Evolutionary conservation across 2,797 vertebrate species (phyloP).

Genomic region (Aphelocoma californica): DNA sequence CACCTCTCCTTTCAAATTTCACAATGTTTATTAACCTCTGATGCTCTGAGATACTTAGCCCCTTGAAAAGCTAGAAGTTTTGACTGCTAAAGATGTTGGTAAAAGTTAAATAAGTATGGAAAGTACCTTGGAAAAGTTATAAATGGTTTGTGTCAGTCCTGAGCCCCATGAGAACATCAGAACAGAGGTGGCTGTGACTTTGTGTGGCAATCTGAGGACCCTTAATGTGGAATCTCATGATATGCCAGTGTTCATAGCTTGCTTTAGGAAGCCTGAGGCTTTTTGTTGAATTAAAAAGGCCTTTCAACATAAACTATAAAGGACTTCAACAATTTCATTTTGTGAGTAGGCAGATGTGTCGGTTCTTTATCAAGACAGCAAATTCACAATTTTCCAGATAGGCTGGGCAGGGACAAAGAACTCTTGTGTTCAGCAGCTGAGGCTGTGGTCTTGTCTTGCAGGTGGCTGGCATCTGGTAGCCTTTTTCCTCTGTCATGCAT

Average conservation of each 20-base stretch:
- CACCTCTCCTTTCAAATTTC: neutral
- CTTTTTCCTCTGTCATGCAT: constrained; percentile 73
- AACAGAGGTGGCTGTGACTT: neutral
- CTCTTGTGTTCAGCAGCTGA: neutral
- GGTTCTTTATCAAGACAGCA: neutral
- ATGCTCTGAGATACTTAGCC: neutral
- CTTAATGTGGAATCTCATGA: neutral
- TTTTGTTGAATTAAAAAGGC: neutral
- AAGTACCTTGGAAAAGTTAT: neutral
- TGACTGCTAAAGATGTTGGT: neutral
- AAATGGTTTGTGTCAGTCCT: neutral
- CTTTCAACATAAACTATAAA: rapidly evolving
- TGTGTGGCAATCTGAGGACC: neutral
- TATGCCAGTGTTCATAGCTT: neutral
- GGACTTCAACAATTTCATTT: neutral
- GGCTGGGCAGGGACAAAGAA: neutral
- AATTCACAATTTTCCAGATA: neutral
- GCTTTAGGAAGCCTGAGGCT: neutral
- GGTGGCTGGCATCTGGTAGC: constrained; percentile 49
- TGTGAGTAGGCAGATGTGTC: neutral
- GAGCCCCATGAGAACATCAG: rapidly evolving
- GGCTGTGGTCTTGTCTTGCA: constrained; percentile 48
- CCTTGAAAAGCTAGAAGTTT: neutral
- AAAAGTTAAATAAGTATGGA: neutral
- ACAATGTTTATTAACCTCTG: neutral